Evolutionary conservation across 2,797 vertebrate species (phyloP), one percentile per base, ranked within the genome.

Genomic region (Mormyrus hasselquistii): DNA sequence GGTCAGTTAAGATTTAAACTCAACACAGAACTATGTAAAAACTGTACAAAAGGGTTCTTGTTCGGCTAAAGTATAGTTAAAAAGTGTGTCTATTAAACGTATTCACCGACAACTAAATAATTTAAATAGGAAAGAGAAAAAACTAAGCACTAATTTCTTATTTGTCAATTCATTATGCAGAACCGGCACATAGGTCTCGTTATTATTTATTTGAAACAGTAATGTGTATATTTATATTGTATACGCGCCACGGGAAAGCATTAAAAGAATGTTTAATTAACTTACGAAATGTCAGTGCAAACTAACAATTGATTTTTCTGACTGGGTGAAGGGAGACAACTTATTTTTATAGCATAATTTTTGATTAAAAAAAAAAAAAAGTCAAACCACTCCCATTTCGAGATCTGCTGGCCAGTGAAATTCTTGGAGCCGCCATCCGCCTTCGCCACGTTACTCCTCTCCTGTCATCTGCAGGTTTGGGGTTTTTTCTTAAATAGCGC

Each of bases 381-480:
- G 86, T 55, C 88, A 22, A 88, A 44, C 88, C 90, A n/a, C 94
- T 88, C 93, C 94, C 91, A 87, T 79, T 73, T 88, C 52, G 14
- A 57, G 49, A 12, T 12, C 38, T 44, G 0, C 0, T 47, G 88
- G 84, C 96, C 95, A 96, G 95, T 96, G 69, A 91, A n/a, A 3
- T 91, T 1, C 2, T 85, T 29, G n/a, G 22, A 25, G 52, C 12
- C 1, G 79, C 88, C 88, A 29, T 92, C 95, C 95, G 92, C 95
- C 95, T 93, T 86, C 88, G 88, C 91, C 92, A 92, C 93, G 90
- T 93, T 93, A 91, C 65, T 90, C 93, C 90, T 92, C 86, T 85
- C 90, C 93, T 38, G 9, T 0, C 84, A 87, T 12, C 38, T 53
- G 52, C 41, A 49, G 86, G 12, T 57, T 41, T 50, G 12, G 10